Evolutionary conservation across 2,797 vertebrate genomes (phyloP), one percentile per base, ranked within the genome.

Genomic region (Scolopax rusticola): DNA sequence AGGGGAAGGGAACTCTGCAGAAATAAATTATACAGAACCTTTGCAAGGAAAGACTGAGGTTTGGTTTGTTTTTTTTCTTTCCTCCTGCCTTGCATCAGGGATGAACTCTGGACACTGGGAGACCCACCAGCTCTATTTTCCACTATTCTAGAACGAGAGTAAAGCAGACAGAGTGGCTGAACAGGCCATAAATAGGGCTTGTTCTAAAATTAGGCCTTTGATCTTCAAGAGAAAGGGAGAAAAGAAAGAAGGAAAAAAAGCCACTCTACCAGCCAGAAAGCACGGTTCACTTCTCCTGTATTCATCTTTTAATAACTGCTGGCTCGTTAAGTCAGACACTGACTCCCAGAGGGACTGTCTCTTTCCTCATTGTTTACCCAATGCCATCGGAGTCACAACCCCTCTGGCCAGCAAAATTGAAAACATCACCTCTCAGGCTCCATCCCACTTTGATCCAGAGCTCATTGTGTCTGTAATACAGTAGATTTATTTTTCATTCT

Each of bases 151-250:
- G 69, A 95, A 90, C 45, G 83, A 74, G 51, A 84, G n/a, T 68
- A 89, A 71, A 85, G 45, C 78, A 87, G 85, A 93, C 51, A 68
- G 41, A 84, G 51, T 47, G 38, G 67, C 70, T 84, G 60, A 94
- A 63, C 60, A 82, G 67, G 68, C 88, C 84, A 83, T 80, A 97
- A 96, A 97, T 92, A 93, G 86, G 77, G 50, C 57, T 85, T 61
- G 91, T 84, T 90, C 95, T 97, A 96, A 96, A 97, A 94, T 96
- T 96, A 96, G 95, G 84, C 68, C 65, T 94, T 95, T 96, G 89
- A 94, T 93, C 78, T 90, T 90, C 15, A n/a, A 93, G 81, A 95
- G 76, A 80, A 89, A 90, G 56, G 38, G 36, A 64, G 59, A 86
- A 95, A 92, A 91, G 47, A 89, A 87, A 92, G 84, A 93, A 93